Evolutionary conservation across 2,797 vertebrate species (phyloP).

Genomic region (Cetoscarus ocellatus): DNA sequence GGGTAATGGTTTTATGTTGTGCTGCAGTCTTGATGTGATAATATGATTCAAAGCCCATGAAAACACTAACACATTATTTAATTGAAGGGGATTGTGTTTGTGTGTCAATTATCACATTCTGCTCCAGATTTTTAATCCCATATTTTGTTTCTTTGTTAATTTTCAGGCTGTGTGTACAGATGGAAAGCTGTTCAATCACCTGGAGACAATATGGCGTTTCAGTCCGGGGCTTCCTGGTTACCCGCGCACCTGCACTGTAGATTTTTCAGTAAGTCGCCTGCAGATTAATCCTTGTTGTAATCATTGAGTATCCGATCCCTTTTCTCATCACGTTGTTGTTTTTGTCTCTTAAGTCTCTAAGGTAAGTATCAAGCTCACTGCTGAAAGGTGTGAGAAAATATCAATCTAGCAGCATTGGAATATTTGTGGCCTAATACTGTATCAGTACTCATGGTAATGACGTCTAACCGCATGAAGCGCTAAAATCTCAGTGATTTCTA

Average conservation of each 20-base stretch:
- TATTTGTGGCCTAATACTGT: too few relatives aligned
- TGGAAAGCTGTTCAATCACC: conserved; percentile 95
- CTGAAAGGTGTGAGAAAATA: too few relatives aligned
- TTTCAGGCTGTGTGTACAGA: conserved; percentile 93
- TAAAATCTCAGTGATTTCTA: too few relatives aligned
- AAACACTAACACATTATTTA: not conserved
- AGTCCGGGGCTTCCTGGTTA: conserved; percentile 96
- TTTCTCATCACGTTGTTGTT: too few relatives aligned
- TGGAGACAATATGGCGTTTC: conserved; percentile 97
- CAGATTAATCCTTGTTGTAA: not conserved
- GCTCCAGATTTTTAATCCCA: not conserved
- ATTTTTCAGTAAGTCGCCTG: conserved; percentile 91
- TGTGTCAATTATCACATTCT: not conserved
- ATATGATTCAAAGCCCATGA: not conserved
- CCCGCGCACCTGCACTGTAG: conserved; percentile 95
- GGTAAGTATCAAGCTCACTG: too few relatives aligned
- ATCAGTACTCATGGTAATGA: too few relatives aligned
- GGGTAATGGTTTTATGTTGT: not conserved
- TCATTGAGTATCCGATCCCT: not conserved
- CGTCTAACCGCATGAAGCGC: too few relatives aligned
- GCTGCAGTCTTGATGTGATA: not conserved
- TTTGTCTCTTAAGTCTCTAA: too few relatives aligned
- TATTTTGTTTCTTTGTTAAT: not conserved
- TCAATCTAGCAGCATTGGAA: too few relatives aligned
- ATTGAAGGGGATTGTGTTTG: not conserved